Percentiles rank a stretch among this genome's conserved stretches.
Conservation (phyloP, 2,797 vertebrate genomes). For the Micropoecilia bifurca region DNA sequence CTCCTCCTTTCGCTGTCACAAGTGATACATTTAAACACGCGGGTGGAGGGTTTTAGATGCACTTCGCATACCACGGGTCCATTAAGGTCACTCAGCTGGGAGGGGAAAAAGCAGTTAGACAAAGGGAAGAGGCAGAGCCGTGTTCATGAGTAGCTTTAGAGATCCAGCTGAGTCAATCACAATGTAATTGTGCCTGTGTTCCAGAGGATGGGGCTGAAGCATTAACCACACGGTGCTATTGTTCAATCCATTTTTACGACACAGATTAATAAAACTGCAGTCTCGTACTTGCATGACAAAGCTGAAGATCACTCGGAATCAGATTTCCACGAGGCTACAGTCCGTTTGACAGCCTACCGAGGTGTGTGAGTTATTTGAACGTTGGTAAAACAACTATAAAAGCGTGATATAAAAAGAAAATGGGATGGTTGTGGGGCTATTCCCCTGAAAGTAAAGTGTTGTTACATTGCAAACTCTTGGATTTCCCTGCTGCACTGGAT, state of each 20-base stretch:
- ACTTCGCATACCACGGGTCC: conserved; percentile 40
- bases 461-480: conserved; percentile 13
- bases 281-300: conserved; percentile 24
- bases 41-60: conserved; percentile 51
- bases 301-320: conserved; percentile 40
- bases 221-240: conserved; percentile 67
- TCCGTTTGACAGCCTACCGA: conserved; percentile 29
- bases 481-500: conserved; percentile 37
- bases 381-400: conserved; percentile 29
- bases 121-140: conserved; percentile 44
- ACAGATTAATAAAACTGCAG: conserved; percentile 42
- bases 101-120: conserved; percentile 41
- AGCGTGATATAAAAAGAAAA: conserved; percentile 9
- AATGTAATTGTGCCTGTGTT: conserved; percentile 77
- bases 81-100: conserved; percentile 56
- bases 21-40: conserved; percentile 53
- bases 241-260: conserved; percentile 53
- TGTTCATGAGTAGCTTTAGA: conserved; percentile 57
- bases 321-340: conserved; percentile 35
- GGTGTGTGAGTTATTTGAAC: conserved; percentile 38
- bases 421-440: conserved; percentile 9
- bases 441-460: conserved; percentile 27
- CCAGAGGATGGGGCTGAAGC: conserved; percentile 83
- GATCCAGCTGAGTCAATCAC: conserved; percentile 68
- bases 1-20: conserved; percentile 54